Evolutionary conservation across 2,113 vertebrate genomes (phyloP).

Genomic region (Zootoca vivipara): DNA sequence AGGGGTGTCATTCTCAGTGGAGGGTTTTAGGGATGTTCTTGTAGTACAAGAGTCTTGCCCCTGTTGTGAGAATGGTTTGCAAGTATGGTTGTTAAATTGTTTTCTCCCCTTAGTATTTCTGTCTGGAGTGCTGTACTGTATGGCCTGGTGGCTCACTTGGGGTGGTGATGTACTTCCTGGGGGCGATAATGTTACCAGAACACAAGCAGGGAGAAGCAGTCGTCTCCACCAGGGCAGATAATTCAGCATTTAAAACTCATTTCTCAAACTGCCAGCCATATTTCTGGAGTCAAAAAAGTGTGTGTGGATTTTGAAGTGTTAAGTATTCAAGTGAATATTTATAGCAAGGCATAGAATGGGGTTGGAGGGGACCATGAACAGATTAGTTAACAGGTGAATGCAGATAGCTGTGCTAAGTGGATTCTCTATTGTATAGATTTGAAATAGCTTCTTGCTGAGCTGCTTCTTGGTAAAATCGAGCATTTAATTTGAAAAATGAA

Average conservation of each 20-base stretch:
- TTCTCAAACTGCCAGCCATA: fast-evolving
- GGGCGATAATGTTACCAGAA: not conserved
- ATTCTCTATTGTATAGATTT: not conserved
- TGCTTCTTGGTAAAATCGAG: not conserved
- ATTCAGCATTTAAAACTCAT: not conserved
- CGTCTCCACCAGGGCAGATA: not conserved
- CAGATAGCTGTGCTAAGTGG: not conserved
- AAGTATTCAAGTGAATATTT: not conserved
- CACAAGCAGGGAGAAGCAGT: not conserved
- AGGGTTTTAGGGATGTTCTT: not conserved
- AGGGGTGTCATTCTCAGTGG: not conserved
- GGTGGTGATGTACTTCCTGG: not conserved
- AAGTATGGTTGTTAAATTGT: no score
- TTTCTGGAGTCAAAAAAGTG: not conserved
- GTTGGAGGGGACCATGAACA: not conserved
- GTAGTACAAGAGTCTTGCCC: not conserved
- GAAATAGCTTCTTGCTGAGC: not conserved
- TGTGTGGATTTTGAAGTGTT: not conserved
- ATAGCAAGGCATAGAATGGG: not conserved
- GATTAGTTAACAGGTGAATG: not conserved
- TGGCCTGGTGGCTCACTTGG: not conserved
- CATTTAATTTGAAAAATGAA: not conserved
- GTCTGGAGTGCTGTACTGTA: not conserved
- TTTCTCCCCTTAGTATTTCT: not conserved
- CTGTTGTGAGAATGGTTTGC: no score